These are phyloP conservation scores for Nezara viridula DNA, from an alignment of 2,888 invertebrate species.

Conservation along the genomic window DNA sequence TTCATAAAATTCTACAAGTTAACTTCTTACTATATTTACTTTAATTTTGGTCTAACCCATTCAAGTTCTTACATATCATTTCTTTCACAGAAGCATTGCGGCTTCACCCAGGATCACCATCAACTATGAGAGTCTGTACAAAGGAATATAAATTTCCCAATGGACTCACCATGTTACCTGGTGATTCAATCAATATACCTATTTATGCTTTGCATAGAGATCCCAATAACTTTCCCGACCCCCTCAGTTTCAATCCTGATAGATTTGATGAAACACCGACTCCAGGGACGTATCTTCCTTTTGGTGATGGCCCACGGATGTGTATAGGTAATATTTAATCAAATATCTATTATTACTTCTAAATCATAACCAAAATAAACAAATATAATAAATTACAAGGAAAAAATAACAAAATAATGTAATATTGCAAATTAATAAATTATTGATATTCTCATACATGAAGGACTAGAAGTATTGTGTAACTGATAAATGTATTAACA, in stretches of 20 bases:
- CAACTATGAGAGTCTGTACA: constrained; percentile 25
- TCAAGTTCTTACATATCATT: neutral
- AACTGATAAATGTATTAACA: neutral
- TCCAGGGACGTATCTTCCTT: constrained; percentile 51
- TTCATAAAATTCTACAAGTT: neutral
- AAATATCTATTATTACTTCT: neutral
- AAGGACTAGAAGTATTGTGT: neutral
- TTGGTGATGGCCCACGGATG: constrained; percentile 55
- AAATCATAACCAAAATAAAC: neutral
- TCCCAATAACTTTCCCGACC: neutral
- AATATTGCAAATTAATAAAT: neutral
- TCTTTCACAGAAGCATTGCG: constrained; percentile 48
- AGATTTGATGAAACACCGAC: constrained; percentile 16
- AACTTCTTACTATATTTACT: neutral
- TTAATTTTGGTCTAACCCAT: neutral
- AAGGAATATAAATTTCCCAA: constrained; percentile 54
- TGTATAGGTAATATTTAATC: constrained; percentile 53
- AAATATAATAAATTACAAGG: neutral
- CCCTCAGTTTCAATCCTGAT: constrained; percentile 49
- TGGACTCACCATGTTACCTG: constrained; percentile 24
- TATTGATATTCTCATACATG: neutral
- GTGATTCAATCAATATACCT: constrained; percentile 42
- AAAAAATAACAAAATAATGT: neutral
- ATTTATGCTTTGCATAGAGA: constrained; percentile 48
- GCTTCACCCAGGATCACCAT: constrained; percentile 41